These are phyloP conservation scores for Rattus rattus DNA, from an alignment of 2,113 vertebrate genomes.

Conservation along the genomic window DNA sequence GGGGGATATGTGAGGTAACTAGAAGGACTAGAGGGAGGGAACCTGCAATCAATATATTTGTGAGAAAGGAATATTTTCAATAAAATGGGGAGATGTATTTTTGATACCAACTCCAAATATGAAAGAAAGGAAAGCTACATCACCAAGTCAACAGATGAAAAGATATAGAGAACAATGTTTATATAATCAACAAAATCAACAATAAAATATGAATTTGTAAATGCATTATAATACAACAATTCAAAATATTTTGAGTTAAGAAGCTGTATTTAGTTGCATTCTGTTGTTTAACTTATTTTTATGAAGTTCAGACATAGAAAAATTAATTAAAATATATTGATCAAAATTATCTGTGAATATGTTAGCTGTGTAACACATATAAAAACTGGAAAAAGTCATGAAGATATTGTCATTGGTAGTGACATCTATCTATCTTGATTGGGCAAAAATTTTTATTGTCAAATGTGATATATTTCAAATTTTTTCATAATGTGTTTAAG, in stretches of 20 bases:
- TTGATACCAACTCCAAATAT: background rate
- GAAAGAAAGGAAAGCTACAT: background rate
- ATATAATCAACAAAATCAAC: background rate
- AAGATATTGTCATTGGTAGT: background rate
- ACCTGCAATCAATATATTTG: background rate
- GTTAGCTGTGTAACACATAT: background rate
- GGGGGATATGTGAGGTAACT: background rate
- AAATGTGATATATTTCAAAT: background rate
- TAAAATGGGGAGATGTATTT: background rate
- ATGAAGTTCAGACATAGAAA: background rate
- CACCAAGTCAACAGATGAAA: background rate
- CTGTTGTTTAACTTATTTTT: too few species aligned
- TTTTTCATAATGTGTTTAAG: background rate
- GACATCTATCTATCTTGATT: background rate
- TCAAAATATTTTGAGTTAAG: background rate
- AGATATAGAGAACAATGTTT: background rate
- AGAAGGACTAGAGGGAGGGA: background rate
- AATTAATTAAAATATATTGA: background rate
- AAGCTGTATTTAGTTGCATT: background rate
- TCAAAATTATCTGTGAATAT: background rate
- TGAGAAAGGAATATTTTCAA: background rate
- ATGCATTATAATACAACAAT: too few species aligned
- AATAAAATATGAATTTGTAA: background rate
- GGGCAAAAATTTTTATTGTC: background rate
- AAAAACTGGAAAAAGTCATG: background rate